These are phyloP conservation scores for Synchiropus splendidus DNA, from an alignment of 2,113 vertebrate species.

Conservation along the genomic window DNA sequence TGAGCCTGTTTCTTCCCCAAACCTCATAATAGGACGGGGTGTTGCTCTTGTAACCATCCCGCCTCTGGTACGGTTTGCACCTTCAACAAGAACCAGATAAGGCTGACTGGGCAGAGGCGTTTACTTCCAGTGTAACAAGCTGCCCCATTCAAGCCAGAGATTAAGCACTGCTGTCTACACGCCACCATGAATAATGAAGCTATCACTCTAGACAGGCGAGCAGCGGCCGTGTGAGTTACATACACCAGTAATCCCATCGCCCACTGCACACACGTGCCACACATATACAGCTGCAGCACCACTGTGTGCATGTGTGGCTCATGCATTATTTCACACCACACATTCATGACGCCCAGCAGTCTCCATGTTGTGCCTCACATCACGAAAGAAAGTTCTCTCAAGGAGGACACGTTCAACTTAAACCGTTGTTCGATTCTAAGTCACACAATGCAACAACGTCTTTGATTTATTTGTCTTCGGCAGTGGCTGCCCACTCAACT, in stretches of 20 bases:
- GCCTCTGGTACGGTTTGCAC: not conserved
- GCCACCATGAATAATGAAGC: constrained; percentile 70
- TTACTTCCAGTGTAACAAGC: constrained; percentile 39
- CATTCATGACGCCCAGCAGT: constrained; percentile 12
- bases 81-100: constrained; percentile 18
- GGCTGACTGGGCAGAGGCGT: constrained; percentile 37
- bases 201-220: constrained; percentile 59
- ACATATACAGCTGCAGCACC: constrained; percentile 21
- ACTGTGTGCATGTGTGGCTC: constrained; percentile 17
- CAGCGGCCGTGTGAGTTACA: constrained; percentile 51
- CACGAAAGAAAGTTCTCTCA: too few species aligned
- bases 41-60: too few species aligned
- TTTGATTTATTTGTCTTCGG: too few species aligned
- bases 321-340: constrained; percentile 37
- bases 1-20: constrained; percentile 50
- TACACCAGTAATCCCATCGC: constrained; percentile 38
- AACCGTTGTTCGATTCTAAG: too few species aligned
- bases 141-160: constrained; percentile 46
- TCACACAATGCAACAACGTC: too few species aligned
- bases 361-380: not conserved
- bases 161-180: constrained; percentile 68
- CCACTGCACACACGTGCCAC: constrained; percentile 32
- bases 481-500: too few species aligned
- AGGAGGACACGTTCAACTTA: too few species aligned
- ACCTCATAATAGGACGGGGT: too few species aligned